phyloP scores from a whole-genome alignment of 1,140 invertebrate species.

The Ips nitidus region DNA sequence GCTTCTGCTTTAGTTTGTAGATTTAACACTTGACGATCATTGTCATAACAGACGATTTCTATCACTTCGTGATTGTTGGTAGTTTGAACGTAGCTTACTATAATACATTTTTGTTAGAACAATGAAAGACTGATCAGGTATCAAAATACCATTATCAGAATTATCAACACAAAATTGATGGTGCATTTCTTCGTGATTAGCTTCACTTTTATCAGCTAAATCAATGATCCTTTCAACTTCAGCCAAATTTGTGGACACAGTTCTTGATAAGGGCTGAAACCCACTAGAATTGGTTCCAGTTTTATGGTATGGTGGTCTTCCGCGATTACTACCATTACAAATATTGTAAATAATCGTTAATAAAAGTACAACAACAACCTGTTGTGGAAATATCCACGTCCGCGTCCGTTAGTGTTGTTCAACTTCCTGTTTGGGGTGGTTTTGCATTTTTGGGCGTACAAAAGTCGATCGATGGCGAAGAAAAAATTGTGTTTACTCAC shows the following conservation, averaged over 20 bases:
- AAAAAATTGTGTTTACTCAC: conserved; percentile 48
- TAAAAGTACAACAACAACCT: too few relatives aligned
- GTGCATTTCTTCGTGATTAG: too few relatives aligned
- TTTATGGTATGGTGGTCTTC: not conserved
- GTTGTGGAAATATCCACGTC: not conserved
- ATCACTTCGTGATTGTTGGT: conserved; percentile 22
- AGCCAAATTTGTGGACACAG: conserved; percentile 9
- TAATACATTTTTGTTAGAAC: too few relatives aligned
- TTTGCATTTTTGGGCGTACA: conserved; percentile 47
- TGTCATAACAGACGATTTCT: conserved; percentile 29
- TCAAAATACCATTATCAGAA: too few relatives aligned
- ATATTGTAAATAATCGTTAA: too few relatives aligned
- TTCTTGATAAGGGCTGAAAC: conserved; percentile 1
- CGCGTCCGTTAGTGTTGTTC: not conserved
- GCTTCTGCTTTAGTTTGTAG: not conserved
- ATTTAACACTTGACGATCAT: conserved; percentile 11
- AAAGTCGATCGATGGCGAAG: conserved; percentile 47
- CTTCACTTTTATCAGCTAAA: conserved; percentile 9
- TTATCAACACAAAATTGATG: too few relatives aligned
- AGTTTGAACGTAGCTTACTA: too few relatives aligned
- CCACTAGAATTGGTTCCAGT: not conserved
- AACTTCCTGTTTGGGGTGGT: conserved; percentile 27
- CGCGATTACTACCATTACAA: not conserved
- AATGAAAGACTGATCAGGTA: too few relatives aligned
- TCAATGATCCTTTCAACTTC: conserved; percentile 26